phyloP scores from a whole-genome alignment of 2,888 invertebrate genomes.

The Hypomecis atomaria region DNA sequence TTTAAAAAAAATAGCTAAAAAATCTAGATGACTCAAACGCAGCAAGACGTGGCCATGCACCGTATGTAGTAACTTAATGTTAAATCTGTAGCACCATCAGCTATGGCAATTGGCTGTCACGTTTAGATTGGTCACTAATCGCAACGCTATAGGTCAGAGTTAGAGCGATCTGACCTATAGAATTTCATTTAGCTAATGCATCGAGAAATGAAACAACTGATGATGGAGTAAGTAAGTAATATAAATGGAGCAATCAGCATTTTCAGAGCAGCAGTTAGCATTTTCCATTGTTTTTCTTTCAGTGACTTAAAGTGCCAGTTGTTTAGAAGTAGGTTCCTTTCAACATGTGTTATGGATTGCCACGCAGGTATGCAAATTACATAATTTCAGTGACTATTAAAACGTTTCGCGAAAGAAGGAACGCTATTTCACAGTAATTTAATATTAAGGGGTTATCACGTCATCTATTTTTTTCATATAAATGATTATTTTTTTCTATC shows the following conservation, averaged over 20 bases:
- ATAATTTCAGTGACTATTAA: slow-evolving; percentile 69
- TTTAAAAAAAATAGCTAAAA: no score
- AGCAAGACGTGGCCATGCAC: no score
- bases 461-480: not conserved
- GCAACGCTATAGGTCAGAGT: no score
- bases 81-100: no score
- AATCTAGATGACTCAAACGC: no score
- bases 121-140: no score
- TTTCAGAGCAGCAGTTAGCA: no score
- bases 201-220: no score
- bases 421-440: slow-evolving; percentile 55
- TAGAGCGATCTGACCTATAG: no score
- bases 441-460: slow-evolving; percentile 54
- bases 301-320: slow-evolving; percentile 23
- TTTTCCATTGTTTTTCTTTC: not conserved
- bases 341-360: slow-evolving; percentile 65
- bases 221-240: not conserved
- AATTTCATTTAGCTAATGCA: no score
- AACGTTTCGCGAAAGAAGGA: slow-evolving; percentile 66
- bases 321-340: slow-evolving; percentile 46
- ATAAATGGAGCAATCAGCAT: not conserved
- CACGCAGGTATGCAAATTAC: slow-evolving; percentile 69
- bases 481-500: not conserved
- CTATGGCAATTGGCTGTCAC: no score
- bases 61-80: no score